These are phyloP conservation scores for Hippocampus kuda DNA, from an alignment of 2,797 vertebrate genomes.

Conservation along the genomic window DNA sequence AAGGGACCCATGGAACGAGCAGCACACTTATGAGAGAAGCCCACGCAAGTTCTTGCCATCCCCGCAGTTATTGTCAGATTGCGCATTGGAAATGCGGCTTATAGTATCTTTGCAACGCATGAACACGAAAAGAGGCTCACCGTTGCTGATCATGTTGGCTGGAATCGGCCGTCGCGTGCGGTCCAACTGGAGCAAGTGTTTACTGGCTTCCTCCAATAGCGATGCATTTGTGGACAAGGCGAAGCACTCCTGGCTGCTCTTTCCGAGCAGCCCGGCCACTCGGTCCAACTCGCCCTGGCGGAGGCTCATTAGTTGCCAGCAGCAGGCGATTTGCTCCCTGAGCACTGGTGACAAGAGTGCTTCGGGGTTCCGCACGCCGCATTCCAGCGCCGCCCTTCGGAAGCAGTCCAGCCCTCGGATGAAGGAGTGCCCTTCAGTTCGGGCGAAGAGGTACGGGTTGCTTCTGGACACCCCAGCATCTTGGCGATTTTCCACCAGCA, in stretches of 20 bases:
- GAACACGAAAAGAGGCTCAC: slow-evolving; percentile 28
- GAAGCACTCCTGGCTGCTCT: slow-evolving; percentile 42
- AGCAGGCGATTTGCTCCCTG: slow-evolving; percentile 57
- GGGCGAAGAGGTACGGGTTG: slow-evolving; percentile 61
- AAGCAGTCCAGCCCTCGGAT: slow-evolving; percentile 61
- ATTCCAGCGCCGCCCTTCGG: slow-evolving; percentile 55
- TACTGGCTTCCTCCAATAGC: slow-evolving; percentile 53
- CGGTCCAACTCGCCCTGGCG: slow-evolving; percentile 44
- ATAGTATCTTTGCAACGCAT: neutral
- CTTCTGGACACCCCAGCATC: slow-evolving; percentile 51
- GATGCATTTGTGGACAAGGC: slow-evolving; percentile 40
- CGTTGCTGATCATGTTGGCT: slow-evolving; percentile 25
- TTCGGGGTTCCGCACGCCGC: slow-evolving; percentile 59
- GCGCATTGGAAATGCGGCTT: neutral
- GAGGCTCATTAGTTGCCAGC: slow-evolving; percentile 64
- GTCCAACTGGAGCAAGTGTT: slow-evolving; percentile 51
- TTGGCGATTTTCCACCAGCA: slow-evolving; percentile 51
- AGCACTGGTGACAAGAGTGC: slow-evolving; percentile 52
- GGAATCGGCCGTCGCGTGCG: slow-evolving; percentile 26
- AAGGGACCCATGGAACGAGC: neutral
- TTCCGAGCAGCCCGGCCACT: slow-evolving; percentile 47
- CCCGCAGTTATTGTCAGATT: no score
- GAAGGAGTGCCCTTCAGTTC: slow-evolving; percentile 61
- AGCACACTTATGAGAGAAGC: neutral
- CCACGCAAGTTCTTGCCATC: no score